phyloP scores from a whole-genome alignment of 1,140 invertebrate species.

The Conopomorpha cramerella region DNA sequence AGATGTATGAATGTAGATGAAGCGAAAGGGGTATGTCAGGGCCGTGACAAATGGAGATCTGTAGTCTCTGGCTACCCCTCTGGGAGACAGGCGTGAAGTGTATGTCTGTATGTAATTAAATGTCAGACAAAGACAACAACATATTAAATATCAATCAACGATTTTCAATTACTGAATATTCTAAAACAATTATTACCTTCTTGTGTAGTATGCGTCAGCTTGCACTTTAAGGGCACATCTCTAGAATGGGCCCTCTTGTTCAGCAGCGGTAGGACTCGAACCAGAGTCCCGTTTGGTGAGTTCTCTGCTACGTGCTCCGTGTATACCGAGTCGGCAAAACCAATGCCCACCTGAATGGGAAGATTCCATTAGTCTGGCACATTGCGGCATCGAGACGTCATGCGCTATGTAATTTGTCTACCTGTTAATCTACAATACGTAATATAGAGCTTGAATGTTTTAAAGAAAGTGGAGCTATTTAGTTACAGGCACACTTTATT shows the following conservation, averaged over 20 bases:
- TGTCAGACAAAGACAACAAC: too few species aligned
- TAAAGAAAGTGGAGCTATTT: background rate
- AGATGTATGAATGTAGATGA: too few species aligned
- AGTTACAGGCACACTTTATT: background rate
- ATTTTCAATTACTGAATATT: conserved; percentile 1
- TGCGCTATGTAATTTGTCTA: background rate
- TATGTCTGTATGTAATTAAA: too few species aligned
- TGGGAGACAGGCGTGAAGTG: too few species aligned
- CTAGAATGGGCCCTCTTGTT: conserved; percentile 70
- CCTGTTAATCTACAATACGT: background rate
- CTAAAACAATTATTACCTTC: conserved; percentile 20
- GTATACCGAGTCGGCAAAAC: conserved; percentile 83
- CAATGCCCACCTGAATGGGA: conserved; percentile 65
- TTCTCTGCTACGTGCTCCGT: conserved; percentile 82
- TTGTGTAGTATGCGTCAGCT: conserved; percentile 31
- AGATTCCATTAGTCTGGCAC: conserved; percentile 1
- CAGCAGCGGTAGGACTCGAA: conserved; percentile 75
- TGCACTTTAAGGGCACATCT: conserved; percentile 73
- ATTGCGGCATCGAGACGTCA: background rate
- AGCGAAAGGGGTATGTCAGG: too few species aligned
- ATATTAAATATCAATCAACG: too few species aligned
- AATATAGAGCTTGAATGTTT: background rate
- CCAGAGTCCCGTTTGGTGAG: conserved; percentile 66
- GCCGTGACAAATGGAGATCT: too few species aligned
- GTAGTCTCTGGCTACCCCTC: too few species aligned